Evolutionary conservation across 2,113 vertebrate genomes (phyloP), one percentile per base, ranked within the genome.

Genomic region (Phalacrocorax carbo): DNA sequence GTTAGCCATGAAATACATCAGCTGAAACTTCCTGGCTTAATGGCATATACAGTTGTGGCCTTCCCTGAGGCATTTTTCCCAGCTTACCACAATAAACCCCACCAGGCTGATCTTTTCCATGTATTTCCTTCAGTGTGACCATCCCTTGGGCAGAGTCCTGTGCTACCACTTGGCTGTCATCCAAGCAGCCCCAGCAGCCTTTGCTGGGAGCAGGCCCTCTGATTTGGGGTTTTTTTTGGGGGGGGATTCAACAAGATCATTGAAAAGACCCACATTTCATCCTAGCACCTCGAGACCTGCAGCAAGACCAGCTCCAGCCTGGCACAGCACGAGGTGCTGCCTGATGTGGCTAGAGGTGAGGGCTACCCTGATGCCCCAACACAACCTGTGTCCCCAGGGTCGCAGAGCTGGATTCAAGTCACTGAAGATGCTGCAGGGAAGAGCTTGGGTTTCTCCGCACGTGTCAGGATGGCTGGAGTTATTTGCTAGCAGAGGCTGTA

Each of bases 301-400:
- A 87, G 38, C 49, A 61, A 30, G 62, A 29, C 66, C 1, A 2
- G 18, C 18, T 83, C n/a, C 46, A 78, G 40, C 54, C 16, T 22
- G 64, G 54, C 60, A 29, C 38, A 64, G n/a, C 32, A 13, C 0
- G 1, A 58, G 80, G n/a, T 58, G 26, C 57, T 86, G 21, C 48
- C 17, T 0, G 2, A 3, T 5, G n/a, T 14, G 25, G 46, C 46
- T 85, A 51, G 49, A 44, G 54, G 30, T 2, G 3, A 65, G 64
- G 23, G 69, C 49, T 38, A 9, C 27, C 21, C 23, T 3, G 5
- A 17, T 3, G 7, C 30, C 30, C 11, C 52, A 54, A 75, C 38
- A 42, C 3, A 4, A 0, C 0, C 1, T 26, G 32, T 36, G 20
- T 62, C 27, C 46, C 68, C 38, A 34, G n/a, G 46, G 76, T 29